phyloP scores from a whole-genome alignment of 1,140 invertebrate species.

The Caerostris extrusa region DNA sequence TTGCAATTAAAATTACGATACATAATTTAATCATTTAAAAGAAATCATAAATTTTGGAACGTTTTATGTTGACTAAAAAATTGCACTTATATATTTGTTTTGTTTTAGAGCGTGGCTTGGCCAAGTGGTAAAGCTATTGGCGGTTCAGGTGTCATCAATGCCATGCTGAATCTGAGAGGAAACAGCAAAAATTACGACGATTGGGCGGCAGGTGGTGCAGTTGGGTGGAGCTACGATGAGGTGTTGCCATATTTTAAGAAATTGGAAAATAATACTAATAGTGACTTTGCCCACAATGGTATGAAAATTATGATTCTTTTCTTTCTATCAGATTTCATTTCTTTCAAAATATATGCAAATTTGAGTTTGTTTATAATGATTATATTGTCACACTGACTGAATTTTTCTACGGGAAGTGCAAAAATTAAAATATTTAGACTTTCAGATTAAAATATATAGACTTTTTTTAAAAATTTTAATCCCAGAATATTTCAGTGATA shows the following conservation, averaged over 20 bases:
- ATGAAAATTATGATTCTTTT: not conserved
- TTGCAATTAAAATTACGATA: too few relatives aligned
- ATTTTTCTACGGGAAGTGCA: too few relatives aligned
- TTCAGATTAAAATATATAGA: too few relatives aligned
- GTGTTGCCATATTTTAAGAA: conserved; percentile 88
- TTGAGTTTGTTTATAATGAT: too few relatives aligned
- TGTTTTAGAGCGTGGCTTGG: not conserved
- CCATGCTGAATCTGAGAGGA: conserved; percentile 96
- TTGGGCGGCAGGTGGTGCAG: conserved; percentile 93
- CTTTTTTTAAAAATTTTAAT: too few relatives aligned
- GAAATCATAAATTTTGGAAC: too few relatives aligned
- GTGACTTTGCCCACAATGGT: conserved; percentile 31
- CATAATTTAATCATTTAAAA: too few relatives aligned
- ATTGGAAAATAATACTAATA: conserved; percentile 21
- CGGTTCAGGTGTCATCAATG: conserved; percentile 95
- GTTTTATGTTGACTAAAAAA: too few relatives aligned
- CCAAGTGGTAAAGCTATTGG: conserved; percentile 80
- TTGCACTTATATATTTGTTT: not conserved
- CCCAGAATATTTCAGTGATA: too few relatives aligned
- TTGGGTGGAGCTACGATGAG: conserved; percentile 94
- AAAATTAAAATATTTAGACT: too few relatives aligned
- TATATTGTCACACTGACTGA: too few relatives aligned
- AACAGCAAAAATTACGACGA: conserved; percentile 94
- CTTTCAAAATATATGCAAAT: too few relatives aligned
- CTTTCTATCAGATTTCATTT: not conserved